Base-by-base conservation (phyloP, 2,888 invertebrate genomes). In the Limnephilus marmoratus region DNA sequence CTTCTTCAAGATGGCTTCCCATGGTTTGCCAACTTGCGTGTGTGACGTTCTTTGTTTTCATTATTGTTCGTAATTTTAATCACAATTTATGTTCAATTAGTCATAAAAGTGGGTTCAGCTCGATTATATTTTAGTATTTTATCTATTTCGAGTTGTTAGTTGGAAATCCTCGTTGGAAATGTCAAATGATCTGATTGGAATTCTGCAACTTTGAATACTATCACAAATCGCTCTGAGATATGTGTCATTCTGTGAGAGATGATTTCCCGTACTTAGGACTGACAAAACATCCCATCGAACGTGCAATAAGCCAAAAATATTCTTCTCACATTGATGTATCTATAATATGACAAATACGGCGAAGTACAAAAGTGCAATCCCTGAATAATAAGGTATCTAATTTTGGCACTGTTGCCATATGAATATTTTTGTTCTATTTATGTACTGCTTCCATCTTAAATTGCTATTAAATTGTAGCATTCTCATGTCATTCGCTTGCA, bases 1-100 rank as follows among this genome's bases (percentile, higher is more conserved):
- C 97, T 97, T 97, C 96, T 96, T 96, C 97, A 97, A 97, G 97
- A 97, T 97, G 97, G 97, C 97, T 96, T 97, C 97, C 97, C 93
- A 96, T 96, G 96, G 96, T 96, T 96, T 96, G 96, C 96, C 96
- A 96, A 96, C 96, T 96, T 96, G 96, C 96, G 96, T 96, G 96
- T 96, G 96, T 95, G 95, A 96, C 96, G 94, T 94, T 94, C 94
- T 94, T 94, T 94, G 94, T 94, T 94, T 94, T 94, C 93, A 90
- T 93, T 93, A 93, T 91, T 93, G 89, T 89, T 94, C 91, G 81
- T 91, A 88, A 90, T 93, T 91, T 90, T 81, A 92, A 83, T 91
- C 37, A 83, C 80, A 91, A 86, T 92, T 90, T 85, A 53, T 29
- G 53, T 88, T 53, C 37, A 81, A 85, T 89, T 80, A 45, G 29